phyloP scores from a whole-genome alignment of 2,888 invertebrate species.

The Megalurothrips usitatus region DNA sequence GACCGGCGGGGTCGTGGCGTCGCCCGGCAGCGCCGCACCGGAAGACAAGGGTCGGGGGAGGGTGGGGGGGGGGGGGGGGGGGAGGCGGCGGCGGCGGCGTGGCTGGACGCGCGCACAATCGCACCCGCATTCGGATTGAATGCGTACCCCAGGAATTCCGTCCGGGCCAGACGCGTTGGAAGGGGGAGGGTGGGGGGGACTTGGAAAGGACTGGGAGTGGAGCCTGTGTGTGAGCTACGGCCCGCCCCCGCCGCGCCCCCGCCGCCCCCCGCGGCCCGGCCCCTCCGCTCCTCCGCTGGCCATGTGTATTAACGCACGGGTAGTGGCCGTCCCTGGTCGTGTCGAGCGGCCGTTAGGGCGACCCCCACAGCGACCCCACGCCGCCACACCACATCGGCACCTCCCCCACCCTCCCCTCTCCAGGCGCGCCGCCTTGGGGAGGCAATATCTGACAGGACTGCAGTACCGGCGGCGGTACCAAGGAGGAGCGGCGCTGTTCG shows the following conservation, averaged over 20 bases:
- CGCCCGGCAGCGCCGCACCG: no score
- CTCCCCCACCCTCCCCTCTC: not conserved
- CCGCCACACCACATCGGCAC: not conserved
- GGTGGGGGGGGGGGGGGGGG: not conserved
- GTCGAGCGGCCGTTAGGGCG: not conserved
- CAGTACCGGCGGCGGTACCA: not conserved
- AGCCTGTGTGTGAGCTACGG: not conserved
- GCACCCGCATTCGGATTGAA: slow-evolving; percentile 4
- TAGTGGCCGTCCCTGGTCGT: not conserved
- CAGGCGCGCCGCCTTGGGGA: not conserved
- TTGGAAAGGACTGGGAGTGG: not conserved
- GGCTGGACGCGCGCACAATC: not conserved
- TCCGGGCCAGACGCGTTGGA: not conserved
- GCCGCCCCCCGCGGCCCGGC: not conserved
- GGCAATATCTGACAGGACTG: not conserved
- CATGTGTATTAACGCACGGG: not conserved
- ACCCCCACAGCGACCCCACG: no score
- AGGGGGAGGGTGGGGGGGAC: not conserved
- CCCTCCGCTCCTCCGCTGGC: not conserved
- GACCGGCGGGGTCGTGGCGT: no score
- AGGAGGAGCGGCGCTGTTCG: not conserved
- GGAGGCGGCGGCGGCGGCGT: not conserved
- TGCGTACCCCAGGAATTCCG: slow-evolving; percentile 8
- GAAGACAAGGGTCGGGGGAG: not conserved
- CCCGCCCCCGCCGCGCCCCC: not conserved